Conservation (phyloP, 2,888 invertebrate species). For the Dryomyza anilis region DNA sequence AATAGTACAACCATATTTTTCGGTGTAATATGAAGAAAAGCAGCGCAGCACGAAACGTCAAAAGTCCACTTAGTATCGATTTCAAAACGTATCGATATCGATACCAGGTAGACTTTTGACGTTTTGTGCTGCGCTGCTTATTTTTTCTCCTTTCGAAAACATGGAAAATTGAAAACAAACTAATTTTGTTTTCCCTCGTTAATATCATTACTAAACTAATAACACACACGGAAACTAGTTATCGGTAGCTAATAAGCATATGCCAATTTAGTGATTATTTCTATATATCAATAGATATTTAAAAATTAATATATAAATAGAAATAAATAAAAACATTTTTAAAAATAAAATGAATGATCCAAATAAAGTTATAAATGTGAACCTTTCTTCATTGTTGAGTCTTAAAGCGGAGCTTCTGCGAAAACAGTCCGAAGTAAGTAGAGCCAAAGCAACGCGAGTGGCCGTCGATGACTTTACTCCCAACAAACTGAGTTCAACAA, state of each 20-base stretch:
- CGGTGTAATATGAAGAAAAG: too few relatives aligned
- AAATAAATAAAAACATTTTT: background rate
- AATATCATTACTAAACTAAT: too few relatives aligned
- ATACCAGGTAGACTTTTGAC: too few relatives aligned
- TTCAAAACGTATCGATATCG: too few relatives aligned
- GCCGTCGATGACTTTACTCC: conserved; percentile 65
- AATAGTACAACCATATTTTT: background rate
- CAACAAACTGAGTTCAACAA: conserved; percentile 40
- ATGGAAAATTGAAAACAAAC: too few relatives aligned
- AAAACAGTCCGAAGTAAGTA: conserved; percentile 82
- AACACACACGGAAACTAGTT: too few relatives aligned
- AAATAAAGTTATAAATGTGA: conserved; percentile 59
- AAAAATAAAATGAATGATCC: conserved; percentile 57
- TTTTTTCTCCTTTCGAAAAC: background rate
- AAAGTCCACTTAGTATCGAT: too few relatives aligned
- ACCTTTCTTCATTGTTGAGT: conserved; percentile 69
- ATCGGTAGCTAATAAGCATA: too few relatives aligned
- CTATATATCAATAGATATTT: too few relatives aligned
- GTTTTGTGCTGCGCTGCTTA: background rate
- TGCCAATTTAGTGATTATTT: too few relatives aligned
- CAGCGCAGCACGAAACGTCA: too few relatives aligned
- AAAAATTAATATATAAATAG: background rate
- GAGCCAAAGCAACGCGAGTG: conserved; percentile 67
- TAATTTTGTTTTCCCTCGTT: too few relatives aligned
- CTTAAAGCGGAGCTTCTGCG: conserved; percentile 87